Percentiles rank a stretch among this genome's conserved stretches.
Conservation (phyloP, 2,888 invertebrate genomes). For the Tipula helvola region DNA sequence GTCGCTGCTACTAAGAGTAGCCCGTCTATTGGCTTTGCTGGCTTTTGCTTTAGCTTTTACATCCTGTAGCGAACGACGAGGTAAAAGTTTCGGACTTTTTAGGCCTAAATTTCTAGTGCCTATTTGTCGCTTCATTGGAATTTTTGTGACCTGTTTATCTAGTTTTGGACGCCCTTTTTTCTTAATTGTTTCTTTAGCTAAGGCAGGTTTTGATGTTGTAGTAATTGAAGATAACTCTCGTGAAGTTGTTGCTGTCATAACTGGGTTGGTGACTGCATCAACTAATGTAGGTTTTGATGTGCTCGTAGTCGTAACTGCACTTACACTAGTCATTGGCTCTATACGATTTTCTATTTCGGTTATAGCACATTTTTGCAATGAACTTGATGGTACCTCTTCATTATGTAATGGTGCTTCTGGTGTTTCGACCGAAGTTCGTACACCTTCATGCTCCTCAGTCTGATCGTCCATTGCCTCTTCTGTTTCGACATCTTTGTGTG, state of each 20-base stretch:
- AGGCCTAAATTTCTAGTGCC: not conserved
- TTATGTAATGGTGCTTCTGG: not conserved
- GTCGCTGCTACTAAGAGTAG: not conserved
- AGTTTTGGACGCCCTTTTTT: not conserved
- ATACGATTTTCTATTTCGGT: not conserved
- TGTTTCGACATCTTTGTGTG: not conserved
- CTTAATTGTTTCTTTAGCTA: not conserved
- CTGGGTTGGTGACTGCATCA: not conserved
- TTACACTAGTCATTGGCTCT: not conserved
- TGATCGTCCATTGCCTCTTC: conserved; percentile 10
- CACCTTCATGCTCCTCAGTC: not conserved
- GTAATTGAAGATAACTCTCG: not conserved
- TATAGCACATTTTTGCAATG: not conserved
- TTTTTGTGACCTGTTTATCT: not conserved
- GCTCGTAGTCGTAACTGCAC: not conserved
- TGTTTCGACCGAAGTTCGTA: not conserved
- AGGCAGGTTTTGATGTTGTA: not conserved
- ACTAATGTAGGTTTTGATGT: not conserved
- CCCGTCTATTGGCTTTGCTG: not conserved
- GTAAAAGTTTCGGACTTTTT: not conserved
- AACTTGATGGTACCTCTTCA: not conserved
- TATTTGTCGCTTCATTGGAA: not conserved
- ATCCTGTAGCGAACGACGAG: not conserved
- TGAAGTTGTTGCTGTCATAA: not conserved
- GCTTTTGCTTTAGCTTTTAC: not conserved